A percentile compares a stretch with the other conserved stretches of the same genome.
These are phyloP conservation scores for Corythoichthys intestinalis DNA, from an alignment of 2,113 vertebrate species.

Conservation along the genomic window DNA sequence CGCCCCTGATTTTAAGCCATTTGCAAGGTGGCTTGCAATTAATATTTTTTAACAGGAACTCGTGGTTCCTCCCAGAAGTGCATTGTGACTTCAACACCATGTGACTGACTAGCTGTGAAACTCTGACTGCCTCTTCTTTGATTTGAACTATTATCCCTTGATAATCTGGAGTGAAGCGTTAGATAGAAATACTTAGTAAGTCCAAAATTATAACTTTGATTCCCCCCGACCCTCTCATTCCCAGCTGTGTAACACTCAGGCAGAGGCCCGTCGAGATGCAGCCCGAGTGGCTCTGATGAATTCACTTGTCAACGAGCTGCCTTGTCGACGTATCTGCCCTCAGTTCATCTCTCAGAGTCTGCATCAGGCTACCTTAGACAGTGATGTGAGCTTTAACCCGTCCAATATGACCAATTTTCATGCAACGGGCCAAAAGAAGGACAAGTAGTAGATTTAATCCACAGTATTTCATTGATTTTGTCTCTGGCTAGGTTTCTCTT, in stretches of 20 bases:
- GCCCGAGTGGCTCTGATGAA: conserved; percentile 89
- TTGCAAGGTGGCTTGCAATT: conserved; percentile 18
- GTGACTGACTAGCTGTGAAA: conserved; percentile 41
- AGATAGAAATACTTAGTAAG: conserved; percentile 12
- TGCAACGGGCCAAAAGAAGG: not conserved
- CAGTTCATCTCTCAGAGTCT: conserved; percentile 84
- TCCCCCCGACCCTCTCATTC: not conserved
- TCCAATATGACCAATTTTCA: not conserved
- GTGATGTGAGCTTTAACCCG: conserved; percentile 71
- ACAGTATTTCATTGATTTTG: conserved; percentile 8
- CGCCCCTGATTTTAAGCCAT: conserved; percentile 1
- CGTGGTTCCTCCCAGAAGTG: conserved; percentile 33
- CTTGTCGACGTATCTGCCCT: conserved; percentile 78
- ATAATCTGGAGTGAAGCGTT: conserved; percentile 44
- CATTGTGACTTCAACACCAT: conserved; percentile 50
- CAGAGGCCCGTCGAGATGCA: conserved; percentile 84
- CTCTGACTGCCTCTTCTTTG: conserved; percentile 32
- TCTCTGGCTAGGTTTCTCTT: conserved; percentile 73
- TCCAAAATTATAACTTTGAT: too few relatives aligned
- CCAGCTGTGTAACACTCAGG: conserved; percentile 83
- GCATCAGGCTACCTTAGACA: conserved; percentile 77
- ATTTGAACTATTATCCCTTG: conserved; percentile 50
- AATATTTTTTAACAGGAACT: conserved; percentile 21
- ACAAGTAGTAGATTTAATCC: not conserved
- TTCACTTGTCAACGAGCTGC: conserved; percentile 86